Evolutionary conservation across 2,113 vertebrate genomes (phyloP).

Genomic region (Megaceryle torquata): DNA sequence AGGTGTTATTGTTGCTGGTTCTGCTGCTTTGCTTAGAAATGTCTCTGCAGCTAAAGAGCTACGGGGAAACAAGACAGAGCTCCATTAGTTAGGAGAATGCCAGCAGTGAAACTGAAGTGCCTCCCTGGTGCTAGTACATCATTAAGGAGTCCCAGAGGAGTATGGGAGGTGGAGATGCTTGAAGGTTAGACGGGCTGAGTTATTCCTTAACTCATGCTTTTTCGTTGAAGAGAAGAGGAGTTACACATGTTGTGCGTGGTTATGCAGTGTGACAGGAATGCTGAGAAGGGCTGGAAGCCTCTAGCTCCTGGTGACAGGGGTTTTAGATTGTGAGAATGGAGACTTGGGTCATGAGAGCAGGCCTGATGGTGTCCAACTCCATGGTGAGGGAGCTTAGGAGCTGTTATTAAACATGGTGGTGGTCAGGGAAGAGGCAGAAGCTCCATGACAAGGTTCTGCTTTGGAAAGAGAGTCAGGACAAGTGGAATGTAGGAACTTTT

Average conservation of each 20-base stretch:
- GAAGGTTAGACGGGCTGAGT: constrained; percentile 7
- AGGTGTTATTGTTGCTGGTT: constrained; percentile 41
- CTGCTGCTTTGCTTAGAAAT: constrained; percentile 38
- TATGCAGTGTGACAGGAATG: background rate
- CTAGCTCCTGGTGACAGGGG: background rate
- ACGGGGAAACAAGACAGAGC: constrained; percentile 26
- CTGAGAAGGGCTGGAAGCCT: background rate
- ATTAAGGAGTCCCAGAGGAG: constrained; percentile 39
- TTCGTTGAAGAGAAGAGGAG: constrained; percentile 15
- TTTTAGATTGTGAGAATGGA: background rate
- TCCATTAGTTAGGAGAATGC: constrained; percentile 37
- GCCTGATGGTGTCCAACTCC: background rate
- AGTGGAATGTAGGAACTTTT: background rate
- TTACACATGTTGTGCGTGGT: background rate
- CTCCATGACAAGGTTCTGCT: background rate
- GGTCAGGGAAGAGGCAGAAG: background rate
- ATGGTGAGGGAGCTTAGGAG: background rate
- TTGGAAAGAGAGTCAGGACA: background rate
- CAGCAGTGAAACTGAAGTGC: constrained; percentile 15
- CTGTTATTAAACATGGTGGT: background rate
- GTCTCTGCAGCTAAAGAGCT: constrained; percentile 35
- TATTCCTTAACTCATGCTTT: constrained; percentile 25
- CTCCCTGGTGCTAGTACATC: constrained; percentile 24
- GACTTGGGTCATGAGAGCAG: background rate
- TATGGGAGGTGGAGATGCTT: constrained; percentile 10